A percentile compares a stretch with the other conserved stretches of the same genome.
These are phyloP conservation scores for Platalea minor DNA, from an alignment of 2,797 vertebrate genomes.

Conservation along the genomic window DNA sequence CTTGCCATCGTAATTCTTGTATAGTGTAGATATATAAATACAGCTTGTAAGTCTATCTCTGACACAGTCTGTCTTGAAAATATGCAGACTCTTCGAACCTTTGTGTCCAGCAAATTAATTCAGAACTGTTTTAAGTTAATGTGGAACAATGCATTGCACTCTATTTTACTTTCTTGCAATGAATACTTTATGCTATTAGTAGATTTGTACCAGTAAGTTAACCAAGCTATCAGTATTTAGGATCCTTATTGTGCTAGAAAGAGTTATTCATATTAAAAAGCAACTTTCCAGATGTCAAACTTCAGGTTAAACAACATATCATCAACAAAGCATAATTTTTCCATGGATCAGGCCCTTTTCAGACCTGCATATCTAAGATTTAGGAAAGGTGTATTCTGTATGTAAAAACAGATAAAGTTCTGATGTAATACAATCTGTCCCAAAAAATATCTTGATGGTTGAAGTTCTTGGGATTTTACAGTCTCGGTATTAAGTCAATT, in stretches of 20 bases:
- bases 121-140: not conserved
- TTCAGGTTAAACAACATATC: not conserved
- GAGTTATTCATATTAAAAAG: not conserved
- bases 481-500: not conserved
- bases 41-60: not conserved
- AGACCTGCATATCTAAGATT: not conserved
- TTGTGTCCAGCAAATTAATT: not conserved
- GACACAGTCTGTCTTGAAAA: not conserved
- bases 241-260: not conserved
- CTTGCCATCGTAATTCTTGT: not conserved
- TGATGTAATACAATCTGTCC: not conserved
- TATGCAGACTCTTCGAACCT: not conserved
- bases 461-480: not conserved
- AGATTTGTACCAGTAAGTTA: not conserved
- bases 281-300: not conserved
- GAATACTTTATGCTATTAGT: not conserved
- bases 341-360: not conserved
- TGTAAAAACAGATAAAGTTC: not conserved
- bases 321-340: not conserved
- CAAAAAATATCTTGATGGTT: not conserved
- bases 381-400: not conserved
- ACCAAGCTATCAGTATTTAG: not conserved
- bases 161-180: not conserved
- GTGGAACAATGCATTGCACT: not conserved
- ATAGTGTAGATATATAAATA: not conserved